Evolutionary conservation across 35 echinoderm and acorn worm species (phyloP).

Genomic region (Hemicentrotus pulcherrimus): DNA sequence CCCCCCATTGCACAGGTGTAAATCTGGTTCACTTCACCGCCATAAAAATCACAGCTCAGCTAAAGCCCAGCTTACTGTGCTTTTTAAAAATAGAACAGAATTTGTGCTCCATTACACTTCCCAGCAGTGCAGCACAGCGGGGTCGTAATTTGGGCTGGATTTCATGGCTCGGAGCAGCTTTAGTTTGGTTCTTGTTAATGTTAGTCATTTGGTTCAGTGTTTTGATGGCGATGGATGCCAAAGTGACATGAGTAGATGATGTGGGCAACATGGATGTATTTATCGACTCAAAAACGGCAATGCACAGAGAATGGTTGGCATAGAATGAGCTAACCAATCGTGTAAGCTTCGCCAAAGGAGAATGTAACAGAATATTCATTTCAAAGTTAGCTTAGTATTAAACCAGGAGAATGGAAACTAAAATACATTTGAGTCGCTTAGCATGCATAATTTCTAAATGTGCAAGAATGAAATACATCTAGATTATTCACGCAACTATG

Average conservation of each 20-base stretch:
- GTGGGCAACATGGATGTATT: background rate
- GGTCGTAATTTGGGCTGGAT: background rate
- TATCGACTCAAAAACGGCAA: background rate
- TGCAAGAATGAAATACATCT: background rate
- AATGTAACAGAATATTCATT: no score
- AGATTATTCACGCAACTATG: background rate
- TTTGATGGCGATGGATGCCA: background rate
- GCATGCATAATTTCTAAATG: background rate
- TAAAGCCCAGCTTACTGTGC: background rate
- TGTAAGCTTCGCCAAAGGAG: no score
- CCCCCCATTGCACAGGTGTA: background rate
- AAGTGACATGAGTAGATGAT: background rate
- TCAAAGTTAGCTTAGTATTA: no score
- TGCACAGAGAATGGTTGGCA: background rate
- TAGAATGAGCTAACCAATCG: background rate
- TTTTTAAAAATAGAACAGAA: constrained; percentile 7
- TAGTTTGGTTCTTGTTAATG: background rate
- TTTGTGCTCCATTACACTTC: background rate
- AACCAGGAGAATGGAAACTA: no score
- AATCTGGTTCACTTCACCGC: background rate
- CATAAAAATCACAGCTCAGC: background rate
- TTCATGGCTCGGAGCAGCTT: background rate
- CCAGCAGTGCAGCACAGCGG: background rate
- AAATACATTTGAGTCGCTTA: background rate
- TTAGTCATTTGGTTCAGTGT: background rate